Evolutionary conservation across 2,888 invertebrate genomes (phyloP).

Genomic region (Leptinotarsa peninsularis): DNA sequence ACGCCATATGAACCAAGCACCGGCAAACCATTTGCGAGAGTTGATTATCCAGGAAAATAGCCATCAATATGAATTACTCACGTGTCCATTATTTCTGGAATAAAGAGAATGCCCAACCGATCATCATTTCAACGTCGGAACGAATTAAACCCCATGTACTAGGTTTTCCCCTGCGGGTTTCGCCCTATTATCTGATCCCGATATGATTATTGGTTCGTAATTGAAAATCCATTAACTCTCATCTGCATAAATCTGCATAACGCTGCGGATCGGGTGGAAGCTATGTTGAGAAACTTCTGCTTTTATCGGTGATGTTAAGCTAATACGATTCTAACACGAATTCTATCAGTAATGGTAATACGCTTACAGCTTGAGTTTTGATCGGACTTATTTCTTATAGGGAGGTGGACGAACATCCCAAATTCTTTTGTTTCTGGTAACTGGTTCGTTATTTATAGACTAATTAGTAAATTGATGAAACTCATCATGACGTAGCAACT

Average conservation of each 20-base stretch:
- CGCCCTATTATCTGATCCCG: slow-evolving; percentile 12
- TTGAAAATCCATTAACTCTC: slow-evolving; percentile 22
- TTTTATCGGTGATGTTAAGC: background rate
- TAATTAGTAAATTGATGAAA: too few relatives aligned
- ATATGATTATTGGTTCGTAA: slow-evolving; percentile 18
- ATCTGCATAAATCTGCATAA: slow-evolving; percentile 21
- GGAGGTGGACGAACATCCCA: background rate
- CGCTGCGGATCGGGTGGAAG: background rate
- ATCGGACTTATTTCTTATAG: background rate
- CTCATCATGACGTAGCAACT: too few relatives aligned
- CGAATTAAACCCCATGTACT: background rate
- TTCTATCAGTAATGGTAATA: background rate
- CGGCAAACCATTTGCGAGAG: too few relatives aligned
- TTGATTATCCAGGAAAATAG: background rate
- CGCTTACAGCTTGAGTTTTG: background rate
- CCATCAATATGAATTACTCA: background rate
- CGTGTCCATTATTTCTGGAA: background rate
- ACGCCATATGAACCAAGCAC: too few relatives aligned
- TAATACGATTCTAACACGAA: background rate
- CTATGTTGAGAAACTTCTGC: background rate
- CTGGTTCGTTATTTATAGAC: too few relatives aligned
- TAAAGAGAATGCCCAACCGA: background rate
- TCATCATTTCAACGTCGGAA: background rate
- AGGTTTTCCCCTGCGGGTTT: background rate
- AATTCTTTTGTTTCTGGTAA: too few relatives aligned